These are phyloP conservation scores for Leptonema lineaticorne DNA, from an alignment of 1,140 invertebrate species.

Conservation along the genomic window DNA sequence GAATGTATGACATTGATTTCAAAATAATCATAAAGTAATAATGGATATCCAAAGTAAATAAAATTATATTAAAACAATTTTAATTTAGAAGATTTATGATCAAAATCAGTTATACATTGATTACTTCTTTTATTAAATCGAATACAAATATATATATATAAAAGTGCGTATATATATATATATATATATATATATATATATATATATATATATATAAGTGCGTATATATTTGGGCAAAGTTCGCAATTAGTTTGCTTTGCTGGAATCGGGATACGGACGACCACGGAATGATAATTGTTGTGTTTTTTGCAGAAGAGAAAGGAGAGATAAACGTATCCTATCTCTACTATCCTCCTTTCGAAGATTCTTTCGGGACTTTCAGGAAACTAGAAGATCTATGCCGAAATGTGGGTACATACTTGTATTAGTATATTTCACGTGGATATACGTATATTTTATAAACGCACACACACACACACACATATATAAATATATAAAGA, in stretches of 20 bases:
- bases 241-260: neutral
- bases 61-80: neutral
- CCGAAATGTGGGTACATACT: no score
- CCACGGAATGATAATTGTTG: neutral
- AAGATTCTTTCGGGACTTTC: neutral
- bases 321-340: neutral
- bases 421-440: no score
- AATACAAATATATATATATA: no score
- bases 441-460: no score
- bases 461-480: neutral
- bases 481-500: neutral
- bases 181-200: neutral
- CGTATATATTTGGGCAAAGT: neutral
- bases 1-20: no score
- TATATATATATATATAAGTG: neutral
- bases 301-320: neutral
- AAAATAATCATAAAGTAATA: no score
- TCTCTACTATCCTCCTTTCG: neutral
- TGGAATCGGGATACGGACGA: neutral
- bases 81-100: neutral
- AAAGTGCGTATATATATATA: neutral
- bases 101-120: no score
- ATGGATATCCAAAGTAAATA: no score
- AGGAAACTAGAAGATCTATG: no score
- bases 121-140: no score